A percentile compares a stretch with the other conserved stretches of the same genome.
Conservation (phyloP, 1,140 invertebrate genomes). For the Stenopsyche tienmushanensis region DNA sequence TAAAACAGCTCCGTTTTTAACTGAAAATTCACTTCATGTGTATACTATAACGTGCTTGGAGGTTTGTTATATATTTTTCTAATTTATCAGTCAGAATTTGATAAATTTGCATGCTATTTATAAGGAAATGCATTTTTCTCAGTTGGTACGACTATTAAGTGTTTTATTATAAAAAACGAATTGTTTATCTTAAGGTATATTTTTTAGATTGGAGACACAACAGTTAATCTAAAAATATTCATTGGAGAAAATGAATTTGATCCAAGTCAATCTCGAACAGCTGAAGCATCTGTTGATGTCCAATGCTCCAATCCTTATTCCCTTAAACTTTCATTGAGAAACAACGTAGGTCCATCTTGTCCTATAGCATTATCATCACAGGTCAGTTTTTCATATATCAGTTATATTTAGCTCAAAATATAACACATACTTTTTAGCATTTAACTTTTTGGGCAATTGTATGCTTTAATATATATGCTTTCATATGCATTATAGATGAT, state of each 20-base stretch:
- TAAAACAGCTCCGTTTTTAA: slow-evolving; percentile 4
- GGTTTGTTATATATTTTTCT: too few species aligned
- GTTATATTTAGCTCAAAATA: background rate
- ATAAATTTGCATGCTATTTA: too few species aligned
- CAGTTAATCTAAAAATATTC: slow-evolving; percentile 28
- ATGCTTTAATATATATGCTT: background rate
- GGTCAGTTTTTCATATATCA: slow-evolving; percentile 16
- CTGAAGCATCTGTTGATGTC: slow-evolving; percentile 14
- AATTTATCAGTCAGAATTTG: slow-evolving; percentile 1
- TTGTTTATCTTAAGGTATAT: too few species aligned
- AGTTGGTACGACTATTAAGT: too few species aligned
- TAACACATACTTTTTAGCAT: background rate
- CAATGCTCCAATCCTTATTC: slow-evolving; percentile 26
- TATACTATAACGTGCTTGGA: slow-evolving; percentile 37
- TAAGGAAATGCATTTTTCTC: too few species aligned
- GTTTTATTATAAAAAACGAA: background rate
- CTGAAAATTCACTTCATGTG: slow-evolving; percentile 22
- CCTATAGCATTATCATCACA: slow-evolving; percentile 23
- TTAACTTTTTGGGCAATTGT: background rate
- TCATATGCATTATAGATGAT: slow-evolving; percentile 15
- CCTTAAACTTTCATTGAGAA: slow-evolving; percentile 12
- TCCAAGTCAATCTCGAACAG: background rate
- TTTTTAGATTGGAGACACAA: slow-evolving; percentile 35
- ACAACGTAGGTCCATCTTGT: slow-evolving; percentile 12
- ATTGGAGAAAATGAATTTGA: background rate